Conservation (phyloP, 1,140 invertebrate genomes). For the Dendroctonus ponderosae region DNA sequence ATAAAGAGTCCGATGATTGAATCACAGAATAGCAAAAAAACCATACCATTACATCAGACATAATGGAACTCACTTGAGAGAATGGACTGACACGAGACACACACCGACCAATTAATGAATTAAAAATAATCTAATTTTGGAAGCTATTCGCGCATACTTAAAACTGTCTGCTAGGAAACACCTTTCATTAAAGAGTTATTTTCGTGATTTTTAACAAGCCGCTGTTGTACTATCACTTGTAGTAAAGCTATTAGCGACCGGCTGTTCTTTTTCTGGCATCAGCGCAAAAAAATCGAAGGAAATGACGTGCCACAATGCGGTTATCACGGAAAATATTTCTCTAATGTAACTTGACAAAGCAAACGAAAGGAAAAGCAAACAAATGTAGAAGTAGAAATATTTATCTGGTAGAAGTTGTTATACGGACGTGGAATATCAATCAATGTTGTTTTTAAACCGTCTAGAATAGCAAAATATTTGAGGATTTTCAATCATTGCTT, state of each 20-base stretch:
- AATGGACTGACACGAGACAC: conserved; percentile 14
- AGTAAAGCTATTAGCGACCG: conserved; percentile 11
- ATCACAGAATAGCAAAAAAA: neutral
- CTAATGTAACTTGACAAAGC: too few species aligned
- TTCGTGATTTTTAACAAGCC: conserved; percentile 7
- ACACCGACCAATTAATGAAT: conserved; percentile 5
- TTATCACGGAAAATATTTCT: neutral
- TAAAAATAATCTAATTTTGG: conserved; percentile 20
- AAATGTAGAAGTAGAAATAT: too few species aligned
- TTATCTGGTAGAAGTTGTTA: too few species aligned
- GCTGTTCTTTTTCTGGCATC: conserved; percentile 13
- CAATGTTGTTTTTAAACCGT: too few species aligned
- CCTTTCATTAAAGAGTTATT: conserved; percentile 30
- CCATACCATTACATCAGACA: neutral
- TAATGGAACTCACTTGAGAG: too few species aligned
- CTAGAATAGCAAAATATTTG: too few species aligned
- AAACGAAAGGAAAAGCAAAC: too few species aligned
- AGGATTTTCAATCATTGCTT: too few species aligned
- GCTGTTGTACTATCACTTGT: conserved; percentile 19
- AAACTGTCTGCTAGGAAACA: conserved; percentile 23
- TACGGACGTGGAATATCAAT: too few species aligned
- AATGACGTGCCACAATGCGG: conserved; percentile 2
- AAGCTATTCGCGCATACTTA: conserved; percentile 23
- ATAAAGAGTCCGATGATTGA: too few species aligned
- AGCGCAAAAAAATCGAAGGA: conserved; percentile 4